phyloP scores from a whole-genome alignment of 2,888 invertebrate genomes.

The Xylota segnis region DNA sequence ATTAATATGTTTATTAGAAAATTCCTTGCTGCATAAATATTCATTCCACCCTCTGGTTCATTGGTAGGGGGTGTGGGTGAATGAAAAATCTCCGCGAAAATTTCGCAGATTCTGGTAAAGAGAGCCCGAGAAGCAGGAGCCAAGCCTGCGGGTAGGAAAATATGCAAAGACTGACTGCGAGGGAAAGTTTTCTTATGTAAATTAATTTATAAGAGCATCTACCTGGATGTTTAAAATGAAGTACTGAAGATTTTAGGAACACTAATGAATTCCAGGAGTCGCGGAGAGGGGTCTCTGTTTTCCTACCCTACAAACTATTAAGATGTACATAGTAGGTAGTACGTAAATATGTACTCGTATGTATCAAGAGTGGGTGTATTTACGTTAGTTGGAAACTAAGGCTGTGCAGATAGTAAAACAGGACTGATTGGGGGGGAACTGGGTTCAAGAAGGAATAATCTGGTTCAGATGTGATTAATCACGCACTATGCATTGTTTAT shows the following conservation, averaged over 20 bases:
- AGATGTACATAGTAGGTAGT: not conserved
- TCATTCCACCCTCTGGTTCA: conserved; percentile 36
- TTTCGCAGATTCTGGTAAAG: conserved; percentile 32
- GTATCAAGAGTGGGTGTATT: not conserved
- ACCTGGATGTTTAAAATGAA: conserved; percentile 43
- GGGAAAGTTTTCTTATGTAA: conserved; percentile 65
- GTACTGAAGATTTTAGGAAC: conserved; percentile 23
- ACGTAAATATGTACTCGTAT: not conserved
- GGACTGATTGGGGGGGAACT: no score
- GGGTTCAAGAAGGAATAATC: no score
- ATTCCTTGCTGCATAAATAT: conserved; percentile 71
- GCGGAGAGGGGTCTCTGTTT: not conserved
- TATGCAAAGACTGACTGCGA: conserved; percentile 23
- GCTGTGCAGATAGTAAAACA: no score
- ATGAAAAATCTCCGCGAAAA: conserved; percentile 41
- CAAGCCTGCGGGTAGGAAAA: conserved; percentile 40
- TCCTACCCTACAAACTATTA: conserved; percentile 1
- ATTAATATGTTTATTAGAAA: conserved; percentile 74
- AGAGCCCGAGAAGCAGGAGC: conserved; percentile 14
- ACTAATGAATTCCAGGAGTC: conserved; percentile 36
- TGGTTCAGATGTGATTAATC: no score
- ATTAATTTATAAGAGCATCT: conserved; percentile 56
- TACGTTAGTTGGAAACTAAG: not conserved
- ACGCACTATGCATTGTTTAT: no score
- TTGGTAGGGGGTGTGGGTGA: conserved; percentile 9